A percentile compares a stretch with the other conserved stretches of the same genome.
Evolutionary conservation across 2,888 invertebrate species (phyloP).

Genomic region (Drosophila tanythrix): DNA sequence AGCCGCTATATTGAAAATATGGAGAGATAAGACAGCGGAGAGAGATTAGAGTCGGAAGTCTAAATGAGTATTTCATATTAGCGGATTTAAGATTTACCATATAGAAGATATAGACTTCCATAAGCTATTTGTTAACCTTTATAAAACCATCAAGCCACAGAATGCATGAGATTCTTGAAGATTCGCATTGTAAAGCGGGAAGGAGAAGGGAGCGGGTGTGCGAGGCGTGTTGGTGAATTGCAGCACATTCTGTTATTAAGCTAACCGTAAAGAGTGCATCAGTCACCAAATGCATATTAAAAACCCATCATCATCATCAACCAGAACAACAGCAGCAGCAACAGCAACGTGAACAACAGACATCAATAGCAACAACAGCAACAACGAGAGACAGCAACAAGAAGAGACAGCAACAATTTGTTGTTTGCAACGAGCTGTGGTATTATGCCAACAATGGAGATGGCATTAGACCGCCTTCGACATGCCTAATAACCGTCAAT

Average conservation of each 20-base stretch:
- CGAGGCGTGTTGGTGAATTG: conserved; percentile 15
- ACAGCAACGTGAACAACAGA: conserved; percentile 28
- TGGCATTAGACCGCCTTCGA: conserved; percentile 77
- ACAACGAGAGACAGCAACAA: conserved; percentile 12
- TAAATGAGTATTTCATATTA: neutral
- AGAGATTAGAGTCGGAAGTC: neutral
- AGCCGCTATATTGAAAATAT: conserved; percentile 88
- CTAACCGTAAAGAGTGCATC: conserved; percentile 71
- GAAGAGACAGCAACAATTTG: conserved; percentile 23
- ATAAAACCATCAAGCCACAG: neutral
- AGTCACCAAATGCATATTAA: conserved; percentile 77
- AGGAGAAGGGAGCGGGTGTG: neutral
- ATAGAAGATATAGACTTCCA: neutral
- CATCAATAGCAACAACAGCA: conserved; percentile 23
- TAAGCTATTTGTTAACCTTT: neutral
- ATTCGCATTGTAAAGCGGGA: neutral
- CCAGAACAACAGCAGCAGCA: conserved; percentile 42
- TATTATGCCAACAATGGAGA: conserved; percentile 56
- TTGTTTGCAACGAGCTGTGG: conserved; percentile 12
- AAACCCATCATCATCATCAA: conserved; percentile 77
- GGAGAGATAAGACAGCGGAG: neutral
- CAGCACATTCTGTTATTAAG: conserved; percentile 65
- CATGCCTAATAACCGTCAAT: conserved; percentile 80
- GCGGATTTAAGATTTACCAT: neutral
- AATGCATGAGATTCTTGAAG: neutral